These are phyloP conservation scores for Boloria selene DNA, from an alignment of 2,888 invertebrate genomes.

Conservation along the genomic window DNA sequence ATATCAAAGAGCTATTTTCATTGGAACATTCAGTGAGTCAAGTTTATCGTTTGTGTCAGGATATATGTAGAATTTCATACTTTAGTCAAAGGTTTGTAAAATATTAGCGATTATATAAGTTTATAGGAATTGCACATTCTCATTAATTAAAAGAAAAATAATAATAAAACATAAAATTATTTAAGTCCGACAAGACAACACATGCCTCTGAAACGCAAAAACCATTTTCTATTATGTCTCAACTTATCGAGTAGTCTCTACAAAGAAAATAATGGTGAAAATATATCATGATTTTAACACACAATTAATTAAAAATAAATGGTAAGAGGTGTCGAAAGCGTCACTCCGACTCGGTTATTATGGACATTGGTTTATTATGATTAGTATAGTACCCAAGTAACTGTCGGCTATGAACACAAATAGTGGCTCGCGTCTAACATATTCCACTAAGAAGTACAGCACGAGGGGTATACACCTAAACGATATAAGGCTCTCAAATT, in stretches of 20 bases:
- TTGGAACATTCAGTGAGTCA: constrained; percentile 75
- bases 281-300: constrained; percentile 71
- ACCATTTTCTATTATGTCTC: constrained; percentile 69
- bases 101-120: constrained; percentile 39
- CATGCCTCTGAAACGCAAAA: constrained; percentile 63
- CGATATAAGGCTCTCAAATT: constrained; percentile 1
- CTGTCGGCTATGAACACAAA: constrained; percentile 79
- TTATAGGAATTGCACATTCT: constrained; percentile 48
- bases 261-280: constrained; percentile 62
- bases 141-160: constrained; percentile 49
- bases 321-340: constrained; percentile 44
- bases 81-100: constrained; percentile 52
- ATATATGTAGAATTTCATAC: constrained; percentile 48
- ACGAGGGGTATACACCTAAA: constrained; percentile 58
- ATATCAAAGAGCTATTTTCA: constrained; percentile 79
- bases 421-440: constrained; percentile 72
- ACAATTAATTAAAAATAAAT: constrained; percentile 58
- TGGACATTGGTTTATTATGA: constrained; percentile 73
- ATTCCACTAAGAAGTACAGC: constrained; percentile 53
- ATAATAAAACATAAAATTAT: constrained; percentile 41
- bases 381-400: constrained; percentile 64
- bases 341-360: constrained; percentile 64
- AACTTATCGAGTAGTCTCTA: constrained; percentile 65
- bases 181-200: constrained; percentile 44
- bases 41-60: constrained; percentile 43